These are phyloP conservation scores for Rhagonycha fulva DNA, from an alignment of 2,888 invertebrate genomes.

Conservation along the genomic window DNA sequence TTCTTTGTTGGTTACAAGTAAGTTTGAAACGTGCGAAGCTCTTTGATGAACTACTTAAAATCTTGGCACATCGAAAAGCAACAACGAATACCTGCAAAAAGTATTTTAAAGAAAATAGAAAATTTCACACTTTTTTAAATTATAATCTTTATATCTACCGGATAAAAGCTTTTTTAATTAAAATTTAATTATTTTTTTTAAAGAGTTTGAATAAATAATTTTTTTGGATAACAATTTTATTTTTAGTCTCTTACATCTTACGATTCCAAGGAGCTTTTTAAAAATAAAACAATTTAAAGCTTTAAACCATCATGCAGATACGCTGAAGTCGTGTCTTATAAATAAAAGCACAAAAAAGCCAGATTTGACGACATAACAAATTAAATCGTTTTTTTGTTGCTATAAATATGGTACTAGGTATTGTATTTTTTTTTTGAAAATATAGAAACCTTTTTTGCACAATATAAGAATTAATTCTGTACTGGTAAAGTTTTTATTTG, in stretches of 20 bases:
- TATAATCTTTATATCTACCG: background rate
- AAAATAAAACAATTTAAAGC: background rate
- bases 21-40: slow-evolving; percentile 10
- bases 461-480: background rate
- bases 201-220: background rate
- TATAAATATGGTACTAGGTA: too few species aligned
- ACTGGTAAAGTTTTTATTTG: background rate
- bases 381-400: background rate
- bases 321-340: background rate
- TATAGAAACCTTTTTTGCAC: background rate
- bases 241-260: background rate
- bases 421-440: background rate
- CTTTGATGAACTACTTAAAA: slow-evolving; percentile 10
- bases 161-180: background rate
- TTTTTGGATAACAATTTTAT: background rate
- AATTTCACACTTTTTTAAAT: background rate
- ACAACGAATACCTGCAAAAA: background rate
- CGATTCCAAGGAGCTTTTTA: background rate
- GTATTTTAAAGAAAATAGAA: background rate
- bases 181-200: background rate
- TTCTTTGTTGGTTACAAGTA: slow-evolving; percentile 5
- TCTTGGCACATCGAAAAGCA: slow-evolving; percentile 8
- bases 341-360: background rate
- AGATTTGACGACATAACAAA: background rate
- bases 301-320: background rate